These are phyloP conservation scores for Rhaphigaster nebulosa DNA, from an alignment of 2,888 invertebrate genomes.

Conservation along the genomic window DNA sequence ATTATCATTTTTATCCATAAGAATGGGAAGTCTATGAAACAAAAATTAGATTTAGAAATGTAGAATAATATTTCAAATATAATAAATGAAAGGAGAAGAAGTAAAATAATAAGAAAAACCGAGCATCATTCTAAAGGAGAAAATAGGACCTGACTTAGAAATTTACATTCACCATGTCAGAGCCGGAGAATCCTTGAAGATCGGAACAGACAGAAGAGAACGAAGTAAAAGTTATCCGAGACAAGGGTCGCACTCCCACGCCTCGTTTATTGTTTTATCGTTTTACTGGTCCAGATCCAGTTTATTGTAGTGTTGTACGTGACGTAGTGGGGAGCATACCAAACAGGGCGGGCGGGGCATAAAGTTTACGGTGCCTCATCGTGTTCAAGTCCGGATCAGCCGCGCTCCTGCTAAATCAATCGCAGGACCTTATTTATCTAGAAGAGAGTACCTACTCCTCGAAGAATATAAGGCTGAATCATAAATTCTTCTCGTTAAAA, in stretches of 20 bases:
- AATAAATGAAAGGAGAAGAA: background rate
- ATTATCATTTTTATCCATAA: too few species aligned
- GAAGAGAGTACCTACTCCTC: background rate
- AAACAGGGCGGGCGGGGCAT: slow-evolving; percentile 3
- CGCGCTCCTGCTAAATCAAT: background rate
- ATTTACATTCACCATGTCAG: background rate
- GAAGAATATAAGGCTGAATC: background rate
- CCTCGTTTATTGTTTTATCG: slow-evolving; percentile 49
- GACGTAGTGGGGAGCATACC: slow-evolving; percentile 36
- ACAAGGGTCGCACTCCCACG: slow-evolving; percentile 29
- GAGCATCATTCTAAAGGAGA: background rate
- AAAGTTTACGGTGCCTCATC: slow-evolving; percentile 17
- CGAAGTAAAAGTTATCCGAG: slow-evolving; percentile 20
- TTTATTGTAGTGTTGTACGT: slow-evolving; percentile 43
- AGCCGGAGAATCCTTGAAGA: background rate
- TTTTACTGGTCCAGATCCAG: slow-evolving; percentile 49
- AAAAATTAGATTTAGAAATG: background rate
- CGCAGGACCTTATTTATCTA: background rate
- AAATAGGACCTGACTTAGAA: background rate
- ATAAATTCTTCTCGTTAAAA: background rate
- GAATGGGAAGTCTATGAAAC: too few species aligned
- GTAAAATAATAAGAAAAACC: background rate
- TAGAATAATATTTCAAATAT: background rate
- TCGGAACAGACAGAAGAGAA: background rate
- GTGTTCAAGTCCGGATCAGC: slow-evolving; percentile 16